Conservation (phyloP, 2,113 vertebrate genomes). For the Gymnobelideus leadbeateri region DNA sequence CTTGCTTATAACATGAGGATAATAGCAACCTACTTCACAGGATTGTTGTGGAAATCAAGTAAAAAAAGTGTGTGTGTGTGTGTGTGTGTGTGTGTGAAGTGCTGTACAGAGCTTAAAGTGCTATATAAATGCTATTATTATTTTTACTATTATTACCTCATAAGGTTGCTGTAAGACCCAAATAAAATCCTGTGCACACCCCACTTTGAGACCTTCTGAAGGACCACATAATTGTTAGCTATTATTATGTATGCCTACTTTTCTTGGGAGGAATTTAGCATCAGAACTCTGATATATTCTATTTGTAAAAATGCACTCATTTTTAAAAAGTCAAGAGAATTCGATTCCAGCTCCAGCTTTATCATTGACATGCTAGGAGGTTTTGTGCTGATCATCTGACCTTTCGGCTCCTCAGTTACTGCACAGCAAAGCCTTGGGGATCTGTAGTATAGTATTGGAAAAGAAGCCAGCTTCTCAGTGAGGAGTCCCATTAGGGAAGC, state of each 20-base stretch:
- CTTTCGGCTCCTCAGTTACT: not conserved
- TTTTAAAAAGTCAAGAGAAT: not conserved
- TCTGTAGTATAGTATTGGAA: not conserved
- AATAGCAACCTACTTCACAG: not conserved
- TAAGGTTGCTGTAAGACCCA: not conserved
- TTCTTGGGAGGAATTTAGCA: not conserved
- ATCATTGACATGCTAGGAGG: not conserved
- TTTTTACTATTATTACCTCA: not conserved
- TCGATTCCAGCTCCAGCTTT: not conserved
- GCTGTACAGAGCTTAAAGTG: not conserved
- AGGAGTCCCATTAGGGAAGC: constrained; percentile 7
- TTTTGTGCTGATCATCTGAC: not conserved
- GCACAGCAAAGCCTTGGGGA: not conserved
- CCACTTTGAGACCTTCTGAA: not conserved
- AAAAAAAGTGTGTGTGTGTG: not conserved
- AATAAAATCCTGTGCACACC: not conserved
- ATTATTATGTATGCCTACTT: not conserved
- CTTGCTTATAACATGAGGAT: not conserved
- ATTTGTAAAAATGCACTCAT: not conserved
- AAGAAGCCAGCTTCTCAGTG: constrained; percentile 33
- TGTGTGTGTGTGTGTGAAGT: not conserved
- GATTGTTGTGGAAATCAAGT: not conserved
- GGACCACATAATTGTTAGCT: not conserved
- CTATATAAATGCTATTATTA: not conserved
- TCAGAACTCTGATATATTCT: not conserved